Evolutionary conservation across 2,888 invertebrate species (phyloP).

Genomic region (Papilio protenor): DNA sequence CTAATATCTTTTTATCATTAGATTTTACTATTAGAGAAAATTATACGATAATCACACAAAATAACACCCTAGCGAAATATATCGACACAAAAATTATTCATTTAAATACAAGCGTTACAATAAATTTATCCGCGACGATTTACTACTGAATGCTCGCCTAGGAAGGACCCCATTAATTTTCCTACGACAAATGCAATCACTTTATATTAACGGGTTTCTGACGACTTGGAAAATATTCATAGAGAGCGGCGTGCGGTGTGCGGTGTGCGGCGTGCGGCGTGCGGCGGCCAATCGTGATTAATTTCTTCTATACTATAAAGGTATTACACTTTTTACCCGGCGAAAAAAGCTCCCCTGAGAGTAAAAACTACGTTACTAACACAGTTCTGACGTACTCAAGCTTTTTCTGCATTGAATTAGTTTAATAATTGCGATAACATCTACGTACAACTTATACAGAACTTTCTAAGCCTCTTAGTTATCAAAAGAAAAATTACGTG

Average conservation of each 20-base stretch:
- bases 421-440: slow-evolving; percentile 4
- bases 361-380: slow-evolving; percentile 30
- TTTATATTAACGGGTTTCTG: slow-evolving; percentile 60
- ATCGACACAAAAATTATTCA: not conserved
- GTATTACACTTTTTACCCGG: slow-evolving; percentile 43
- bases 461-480: slow-evolving; percentile 12
- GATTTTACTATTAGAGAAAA: not conserved
- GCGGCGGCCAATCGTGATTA: slow-evolving; percentile 57
- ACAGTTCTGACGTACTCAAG: slow-evolving; percentile 3
- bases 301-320: slow-evolving; percentile 60
- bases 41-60: slow-evolving; percentile 8
- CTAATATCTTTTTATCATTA: not conserved
- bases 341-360: slow-evolving; percentile 37
- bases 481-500: slow-evolving; percentile 9
- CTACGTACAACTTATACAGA: not conserved
- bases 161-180: slow-evolving; percentile 54
- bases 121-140: slow-evolving; percentile 27
- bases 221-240: slow-evolving; percentile 60
- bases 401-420: slow-evolving; percentile 18
- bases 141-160: slow-evolving; percentile 49
- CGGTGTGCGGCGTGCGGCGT: slow-evolving; percentile 3
- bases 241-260: slow-evolving; percentile 53
- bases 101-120: slow-evolving; percentile 21
- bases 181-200: slow-evolving; percentile 58
- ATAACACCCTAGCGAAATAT: not conserved